Base-by-base conservation (phyloP, 2,113 vertebrate species). In the Oncorhynchus nerka region DNA sequence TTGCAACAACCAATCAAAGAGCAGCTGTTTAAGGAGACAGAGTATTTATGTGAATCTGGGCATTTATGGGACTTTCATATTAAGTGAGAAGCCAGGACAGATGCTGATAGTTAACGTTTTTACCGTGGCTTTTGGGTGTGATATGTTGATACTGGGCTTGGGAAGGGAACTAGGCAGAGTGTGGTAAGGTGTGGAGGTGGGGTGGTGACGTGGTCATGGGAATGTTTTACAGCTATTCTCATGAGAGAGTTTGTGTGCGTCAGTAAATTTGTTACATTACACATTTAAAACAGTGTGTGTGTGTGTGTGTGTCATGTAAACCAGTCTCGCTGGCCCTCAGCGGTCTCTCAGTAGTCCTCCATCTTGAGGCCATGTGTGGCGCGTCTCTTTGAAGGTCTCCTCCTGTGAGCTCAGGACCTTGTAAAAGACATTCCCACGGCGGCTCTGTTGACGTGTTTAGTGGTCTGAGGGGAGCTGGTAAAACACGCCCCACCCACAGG, bases 311-410 rank as follows among this genome's bases (percentile, higher is more conserved):
- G 32, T 84, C 83, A 71, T 77, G 79, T 77, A 70, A 87, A 87
- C 48, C 78, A 79, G 70, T 62, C 70, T 32, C 2, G 45, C 51
- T 72, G 70, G 51, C 71, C 74, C 66, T 81, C 73, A n/a, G 49
- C 8, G 24, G 67, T 61, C 62, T 70, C 66, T 83, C 75, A 20
- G 48, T 16, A 30, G 59, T 61, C 57, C 66, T 67, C 81, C 85
- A 83, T 92, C 81, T 88, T 86, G 88, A 84, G 67, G 51, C 87
- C 87, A 81, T 84, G 86, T 88, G 86, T 83, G 24, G 9, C 68
- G 22, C 1, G 74, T 75, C 49, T 65, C 82, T 86, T 89, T 86
- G 84, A 90, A 84, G 77, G 66, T 74, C n/a, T 19, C 12, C 72
- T 30, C 75, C 28, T 70, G 78, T 59, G 75, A 70, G 51, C 19